Evolutionary conservation across 1,140 invertebrate genomes (phyloP), one percentile per base, ranked within the genome.

Genomic region (Varroa destructor): DNA sequence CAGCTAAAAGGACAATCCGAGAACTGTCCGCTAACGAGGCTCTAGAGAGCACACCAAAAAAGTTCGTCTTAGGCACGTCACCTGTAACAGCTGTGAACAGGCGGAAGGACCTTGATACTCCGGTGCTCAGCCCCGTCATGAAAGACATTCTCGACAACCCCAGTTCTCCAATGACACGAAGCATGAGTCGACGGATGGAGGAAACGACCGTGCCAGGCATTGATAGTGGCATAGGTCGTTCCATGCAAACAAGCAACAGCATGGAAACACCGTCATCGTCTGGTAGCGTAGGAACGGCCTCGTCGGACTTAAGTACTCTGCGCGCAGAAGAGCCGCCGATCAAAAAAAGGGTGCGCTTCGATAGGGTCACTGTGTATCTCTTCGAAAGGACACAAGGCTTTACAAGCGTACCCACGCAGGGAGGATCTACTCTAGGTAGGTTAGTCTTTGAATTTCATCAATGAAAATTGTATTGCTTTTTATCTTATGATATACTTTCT

Each of bases 311-410:
- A 8, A 51, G 4, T 51, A 51, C 46, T 8, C 46, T 8, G 46
- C 58, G 71, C 72, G 6, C 56, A 57, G 55, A 75, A 74, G 71
- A 61, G 71, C 67, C 43, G 42, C 57, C 37, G 42, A 75, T 76
- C 40, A 82, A 82, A 75, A 81, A 81, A 75, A 77, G 77, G 40
- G 82, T 97, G 73, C 86, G 88, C 70, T 98, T 97, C 80, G 88
- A 92, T 75, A 87, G 86, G 75, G 93, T 97, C 0, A 93, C 90
- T 42, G 91, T 97, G 0, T 97, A 87, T 80, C 96, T 96, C 82
- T 98, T 98, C 80, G 89, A 90, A 0, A 81, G 94, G 77, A 85
- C 89, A 57, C 94, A 98, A 83, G 94, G 94, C n/a, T 97, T 97
- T 80, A 91, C 91, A 14, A 97, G 93, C 83, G 91, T 98, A 71